Evolutionary conservation across 2,888 invertebrate species (phyloP).

Genomic region (Ophion slaviceki): DNA sequence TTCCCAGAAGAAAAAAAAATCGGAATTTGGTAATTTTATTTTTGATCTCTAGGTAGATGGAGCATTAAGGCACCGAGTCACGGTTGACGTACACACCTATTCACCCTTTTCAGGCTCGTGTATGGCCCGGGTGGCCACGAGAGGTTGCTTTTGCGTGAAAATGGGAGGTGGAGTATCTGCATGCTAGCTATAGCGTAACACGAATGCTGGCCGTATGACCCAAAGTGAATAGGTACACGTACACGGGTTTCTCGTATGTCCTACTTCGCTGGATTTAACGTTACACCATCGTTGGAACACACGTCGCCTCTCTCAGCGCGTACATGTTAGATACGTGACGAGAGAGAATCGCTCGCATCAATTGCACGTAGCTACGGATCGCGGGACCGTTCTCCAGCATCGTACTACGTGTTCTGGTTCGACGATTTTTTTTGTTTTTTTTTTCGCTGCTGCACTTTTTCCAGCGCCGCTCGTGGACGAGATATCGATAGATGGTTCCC

Average conservation of each 20-base stretch:
- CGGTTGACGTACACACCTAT: not conserved
- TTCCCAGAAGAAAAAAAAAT: no score
- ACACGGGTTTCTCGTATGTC: constrained; percentile 55
- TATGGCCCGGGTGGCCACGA: constrained; percentile 4
- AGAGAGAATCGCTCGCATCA: constrained; percentile 39
- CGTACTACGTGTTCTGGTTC: not conserved
- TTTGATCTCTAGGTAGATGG: not conserved
- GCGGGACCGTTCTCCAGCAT: constrained; percentile 29
- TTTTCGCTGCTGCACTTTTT: constrained; percentile 10
- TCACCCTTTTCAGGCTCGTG: constrained; percentile 20
- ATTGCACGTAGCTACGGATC: constrained; percentile 34
- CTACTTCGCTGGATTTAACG: constrained; percentile 63
- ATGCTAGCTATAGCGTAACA: constrained; percentile 59
- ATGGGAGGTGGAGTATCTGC: constrained; percentile 67
- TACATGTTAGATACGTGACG: constrained; percentile 42
- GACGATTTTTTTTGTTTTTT: constrained; percentile 16
- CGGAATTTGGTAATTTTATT: no score
- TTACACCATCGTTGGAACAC: constrained; percentile 35
- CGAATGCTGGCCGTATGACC: constrained; percentile 65
- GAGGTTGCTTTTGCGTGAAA: constrained; percentile 42
- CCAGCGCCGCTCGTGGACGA: constrained; percentile 6
- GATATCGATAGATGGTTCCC: constrained; percentile 50
- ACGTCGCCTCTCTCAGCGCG: constrained; percentile 13
- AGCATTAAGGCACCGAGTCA: not conserved
- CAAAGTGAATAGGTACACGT: constrained; percentile 69